A percentile compares a stretch with the other conserved stretches of the same genome.
phyloP scores from a whole-genome alignment of 2,888 invertebrate species.

The Lithophane semibrunnea region DNA sequence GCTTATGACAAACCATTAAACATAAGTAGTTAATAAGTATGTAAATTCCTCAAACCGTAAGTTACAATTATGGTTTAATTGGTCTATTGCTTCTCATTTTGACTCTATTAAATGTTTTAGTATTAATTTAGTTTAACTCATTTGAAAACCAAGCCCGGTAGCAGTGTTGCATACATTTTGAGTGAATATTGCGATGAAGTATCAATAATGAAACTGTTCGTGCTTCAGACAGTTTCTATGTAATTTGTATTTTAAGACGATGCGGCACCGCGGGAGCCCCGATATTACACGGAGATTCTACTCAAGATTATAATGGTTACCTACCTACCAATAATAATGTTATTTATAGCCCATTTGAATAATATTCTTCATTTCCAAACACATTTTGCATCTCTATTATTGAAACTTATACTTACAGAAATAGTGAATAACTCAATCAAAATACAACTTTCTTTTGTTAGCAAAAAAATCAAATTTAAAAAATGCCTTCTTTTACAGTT shows the following conservation, averaged over 20 bases:
- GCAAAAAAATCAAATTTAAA: slow-evolving; percentile 8
- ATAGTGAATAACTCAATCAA: slow-evolving; percentile 6
- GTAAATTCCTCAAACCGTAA: slow-evolving; percentile 13
- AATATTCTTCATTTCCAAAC: slow-evolving; percentile 18
- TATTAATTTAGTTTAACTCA: slow-evolving; percentile 32
- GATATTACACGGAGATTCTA: slow-evolving; percentile 45
- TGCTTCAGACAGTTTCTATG: slow-evolving; percentile 34
- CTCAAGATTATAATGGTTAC: slow-evolving; percentile 45
- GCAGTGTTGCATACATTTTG: slow-evolving; percentile 36
- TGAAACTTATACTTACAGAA: not conserved
- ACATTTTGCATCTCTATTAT: slow-evolving; percentile 9
- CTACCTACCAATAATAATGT: slow-evolving; percentile 40
- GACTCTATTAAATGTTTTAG: slow-evolving; percentile 30
- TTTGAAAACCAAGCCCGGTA: slow-evolving; percentile 48
- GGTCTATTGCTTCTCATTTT: slow-evolving; percentile 18
- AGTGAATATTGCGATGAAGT: slow-evolving; percentile 24
- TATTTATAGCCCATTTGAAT: slow-evolving; percentile 34
- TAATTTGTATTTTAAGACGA: slow-evolving; percentile 58
- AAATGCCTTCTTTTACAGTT: slow-evolving; percentile 24
- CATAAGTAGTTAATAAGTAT: slow-evolving; percentile 3
- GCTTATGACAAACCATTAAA: not conserved
- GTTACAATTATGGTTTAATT: slow-evolving; percentile 13
- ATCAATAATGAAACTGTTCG: slow-evolving; percentile 47
- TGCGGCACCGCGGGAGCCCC: slow-evolving; percentile 46
- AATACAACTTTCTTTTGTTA: slow-evolving; percentile 34